Percentiles rank a stretch among this genome's conserved stretches.
Evolutionary conservation across 2,888 invertebrate species (phyloP).

Genomic region (Parasteatoda lunata): DNA sequence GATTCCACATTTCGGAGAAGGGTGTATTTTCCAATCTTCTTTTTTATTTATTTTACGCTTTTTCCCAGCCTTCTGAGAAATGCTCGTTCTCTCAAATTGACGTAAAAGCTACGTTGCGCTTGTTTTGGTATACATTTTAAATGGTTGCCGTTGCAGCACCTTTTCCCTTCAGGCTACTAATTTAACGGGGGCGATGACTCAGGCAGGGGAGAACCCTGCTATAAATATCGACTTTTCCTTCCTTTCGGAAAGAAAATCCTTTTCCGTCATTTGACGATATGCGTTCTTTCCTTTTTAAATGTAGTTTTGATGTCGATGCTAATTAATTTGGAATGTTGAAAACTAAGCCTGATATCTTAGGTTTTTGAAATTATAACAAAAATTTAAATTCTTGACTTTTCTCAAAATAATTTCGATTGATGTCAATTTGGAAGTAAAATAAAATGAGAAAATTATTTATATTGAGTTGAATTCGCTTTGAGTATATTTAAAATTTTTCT

Average conservation of each 20-base stretch:
- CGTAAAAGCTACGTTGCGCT: constrained; percentile 1
- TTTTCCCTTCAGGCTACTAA: not conserved
- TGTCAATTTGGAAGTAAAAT: no score
- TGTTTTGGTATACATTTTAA: not conserved
- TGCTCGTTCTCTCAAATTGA: not conserved
- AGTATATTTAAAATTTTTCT: no score
- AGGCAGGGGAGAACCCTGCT: constrained; percentile 22
- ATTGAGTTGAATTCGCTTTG: no score
- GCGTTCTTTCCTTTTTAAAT: no score
- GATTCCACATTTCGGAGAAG: no score
- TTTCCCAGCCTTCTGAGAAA: not conserved
- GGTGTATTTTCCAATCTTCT: not conserved
- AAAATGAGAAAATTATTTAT: no score
- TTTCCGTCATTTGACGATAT: not conserved
- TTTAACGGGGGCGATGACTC: constrained; percentile 10
- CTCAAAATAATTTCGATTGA: no score
- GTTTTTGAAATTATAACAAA: no score
- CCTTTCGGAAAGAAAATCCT: constrained; percentile 17
- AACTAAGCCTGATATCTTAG: no score
- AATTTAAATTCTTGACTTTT: no score
- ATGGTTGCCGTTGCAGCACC: not conserved
- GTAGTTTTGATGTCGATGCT: no score
- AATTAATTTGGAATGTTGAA: no score
- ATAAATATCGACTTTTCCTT: constrained; percentile 38
- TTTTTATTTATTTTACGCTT: not conserved